Evolutionary conservation across 2,888 invertebrate species (phyloP), one percentile per base, ranked within the genome.

Genomic region (Xestia ashworthii): DNA sequence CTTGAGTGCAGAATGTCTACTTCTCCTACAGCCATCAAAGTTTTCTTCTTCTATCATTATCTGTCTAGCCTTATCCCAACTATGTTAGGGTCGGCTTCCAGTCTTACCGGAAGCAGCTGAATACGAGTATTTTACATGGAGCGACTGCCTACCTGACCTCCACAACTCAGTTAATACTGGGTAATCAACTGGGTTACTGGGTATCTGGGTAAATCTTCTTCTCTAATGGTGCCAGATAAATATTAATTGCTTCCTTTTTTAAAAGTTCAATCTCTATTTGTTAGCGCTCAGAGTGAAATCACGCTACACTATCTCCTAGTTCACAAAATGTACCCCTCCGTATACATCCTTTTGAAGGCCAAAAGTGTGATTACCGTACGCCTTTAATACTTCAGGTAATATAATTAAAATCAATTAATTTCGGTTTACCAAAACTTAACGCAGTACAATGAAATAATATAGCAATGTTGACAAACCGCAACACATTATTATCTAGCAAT

Each of bases 361-460:
- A 50, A 4, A 44, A 48, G 12, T 32, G 22, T 3, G 0, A 14
- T 9, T 16, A 38, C 41, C 19, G 4, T 5, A 14, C 25, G 5
- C 22, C 1, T 38, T 73, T 19, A 48, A 74, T 80, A n/a, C 67
- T 78, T 73, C 66, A 78, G 1, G 3, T 41, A 14, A 44, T 14
- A 65, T 38, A 74, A 74, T 79, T 64, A 38, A 62, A 74, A 44
- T 55, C 41, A 68, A 68, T 74, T 74, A 6, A 64, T 58, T 25
- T 8, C 11, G 48, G 68, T 81, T 75, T 6, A 68, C 44, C 65
- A 8, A 53, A 22, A 55, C n/a, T 66, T 71, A 6, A n/a, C 50
- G 25, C 16, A 71, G 4, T 1, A 11, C 9, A 8, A 14, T 72
- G n/a, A 2, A 50, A 72, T 66, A 50, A 50, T 50, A 32, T 9